phyloP scores from a whole-genome alignment of 2,888 invertebrate genomes.

The Aphidoletes aphidimyza region DNA sequence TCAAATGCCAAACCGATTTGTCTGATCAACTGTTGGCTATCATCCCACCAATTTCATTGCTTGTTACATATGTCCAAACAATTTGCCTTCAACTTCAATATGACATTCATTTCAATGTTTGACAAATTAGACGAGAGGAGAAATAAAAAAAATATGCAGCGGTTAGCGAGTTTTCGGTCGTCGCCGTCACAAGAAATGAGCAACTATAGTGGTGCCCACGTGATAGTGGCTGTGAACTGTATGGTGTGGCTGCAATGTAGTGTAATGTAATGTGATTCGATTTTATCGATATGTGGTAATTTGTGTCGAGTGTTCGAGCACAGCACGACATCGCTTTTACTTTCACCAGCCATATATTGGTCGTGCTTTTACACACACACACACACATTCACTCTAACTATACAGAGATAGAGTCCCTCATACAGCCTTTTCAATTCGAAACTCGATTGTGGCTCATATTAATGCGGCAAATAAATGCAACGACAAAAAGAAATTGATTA shows the following conservation, averaged over 20 bases:
- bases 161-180: not conserved
- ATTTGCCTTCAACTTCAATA: not conserved
- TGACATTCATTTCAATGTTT: slow-evolving; percentile 26
- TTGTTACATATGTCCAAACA: not conserved
- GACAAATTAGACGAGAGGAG: not conserved
- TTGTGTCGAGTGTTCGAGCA: slow-evolving; percentile 1
- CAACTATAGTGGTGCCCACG: not conserved
- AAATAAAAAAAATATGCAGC: not conserved
- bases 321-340: not conserved
- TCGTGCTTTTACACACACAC: not conserved
- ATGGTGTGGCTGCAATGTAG: not conserved
- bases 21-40: slow-evolving; percentile 37
- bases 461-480: slow-evolving; percentile 38
- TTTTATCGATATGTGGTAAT: slow-evolving; percentile 42
- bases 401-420: not conserved
- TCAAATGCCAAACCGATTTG: slow-evolving; percentile 23
- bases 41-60: not conserved
- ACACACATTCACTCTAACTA: not conserved
- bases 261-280: not conserved
- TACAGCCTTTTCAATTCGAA: not conserved
- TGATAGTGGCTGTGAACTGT: not conserved
- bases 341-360: not conserved
- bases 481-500: slow-evolving; percentile 41
- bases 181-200: not conserved
- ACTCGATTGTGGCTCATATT: not conserved